Base-by-base conservation (phyloP, 2,888 invertebrate genomes). In the Eupithecia insigniata region DNA sequence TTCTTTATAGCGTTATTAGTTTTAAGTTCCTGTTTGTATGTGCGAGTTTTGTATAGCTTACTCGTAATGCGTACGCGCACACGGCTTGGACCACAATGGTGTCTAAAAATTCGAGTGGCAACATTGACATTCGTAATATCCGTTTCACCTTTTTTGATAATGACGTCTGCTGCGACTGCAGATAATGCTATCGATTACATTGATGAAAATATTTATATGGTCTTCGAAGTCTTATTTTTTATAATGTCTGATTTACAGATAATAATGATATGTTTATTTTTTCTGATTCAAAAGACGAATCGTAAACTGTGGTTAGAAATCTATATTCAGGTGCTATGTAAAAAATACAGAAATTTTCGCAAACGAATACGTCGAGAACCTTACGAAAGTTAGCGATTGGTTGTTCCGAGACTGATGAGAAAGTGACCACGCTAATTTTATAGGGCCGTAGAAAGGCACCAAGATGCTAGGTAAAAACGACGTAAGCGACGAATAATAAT, bases 51-150 rank as follows among this genome's bases (percentile, higher is more conserved):
- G 34, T 66, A 32, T 46, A 55, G 55, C 14, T 26, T 55, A 55
- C 26, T 55, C 26, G 55, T 26, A 55, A 55, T 55, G 55, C 55
- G 55, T 26, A 55, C 26, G 55, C 26, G 55, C 55, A 26, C 55
- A 14, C 26, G 12, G 22, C 12, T 4, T 26, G 14, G 55, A 55
- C 26, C 26, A 26, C 55, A 55, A 26, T 26, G 55, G 26, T 12
- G 55, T 55, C 32, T 68, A 46, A 46, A 61, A 68, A 34, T 46
- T 14, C 61, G 43, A 46, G 61, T 68, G 61, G 68, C 43, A 30
- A 36, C 51, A 43, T 51, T 34, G 26, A 39, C 55, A 4, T 55
- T 55, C 26, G 55, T 55, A 1, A 26, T 55, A 55, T 55, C 55
- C 26, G 55, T 55, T 26, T 55, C 55, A 55, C 55, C 55, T 0